Evolutionary conservation across 2,797 vertebrate genomes (phyloP).

Genomic region (Graptemys geographica): DNA sequence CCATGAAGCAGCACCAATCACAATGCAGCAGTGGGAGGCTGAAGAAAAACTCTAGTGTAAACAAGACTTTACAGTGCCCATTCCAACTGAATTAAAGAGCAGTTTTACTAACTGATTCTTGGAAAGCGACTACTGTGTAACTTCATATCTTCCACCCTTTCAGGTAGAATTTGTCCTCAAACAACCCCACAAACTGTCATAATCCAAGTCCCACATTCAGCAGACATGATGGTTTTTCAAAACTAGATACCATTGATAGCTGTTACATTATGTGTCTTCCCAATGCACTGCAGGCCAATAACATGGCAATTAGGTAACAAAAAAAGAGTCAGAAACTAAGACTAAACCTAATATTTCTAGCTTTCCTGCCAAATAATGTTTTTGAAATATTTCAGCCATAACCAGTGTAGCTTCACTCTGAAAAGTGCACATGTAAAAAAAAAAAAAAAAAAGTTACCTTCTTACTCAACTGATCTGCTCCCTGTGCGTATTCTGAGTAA

Average conservation of each 20-base stretch:
- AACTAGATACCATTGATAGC: conserved; percentile 37
- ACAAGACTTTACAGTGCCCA: rapidly evolving
- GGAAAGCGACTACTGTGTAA: rapidly evolving
- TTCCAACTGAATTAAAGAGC: not conserved
- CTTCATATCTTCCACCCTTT: not conserved
- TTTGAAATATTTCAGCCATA: not conserved
- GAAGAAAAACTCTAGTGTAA: not conserved
- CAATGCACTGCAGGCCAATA: conserved; percentile 61
- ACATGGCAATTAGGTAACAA: conserved; percentile 59
- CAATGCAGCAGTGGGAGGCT: rapidly evolving
- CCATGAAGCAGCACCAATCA: not conserved
- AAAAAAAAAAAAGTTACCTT: not conserved
- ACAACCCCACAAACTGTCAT: rapidly evolving
- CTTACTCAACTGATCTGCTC: not conserved
- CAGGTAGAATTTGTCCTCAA: not conserved
- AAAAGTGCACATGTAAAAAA: not conserved
- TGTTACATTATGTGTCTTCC: conserved; percentile 30
- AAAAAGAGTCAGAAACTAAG: conserved; percentile 54
- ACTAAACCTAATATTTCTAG: conserved; percentile 25
- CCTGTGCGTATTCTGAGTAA: not conserved
- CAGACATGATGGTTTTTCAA: not conserved
- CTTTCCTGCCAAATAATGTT: conserved; percentile 44
- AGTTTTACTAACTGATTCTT: not conserved
- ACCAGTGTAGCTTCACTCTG: not conserved
- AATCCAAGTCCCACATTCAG: not conserved